Base-by-base conservation (phyloP, 1,140 invertebrate species). In the Lysiphlebus fabarum region DNA sequence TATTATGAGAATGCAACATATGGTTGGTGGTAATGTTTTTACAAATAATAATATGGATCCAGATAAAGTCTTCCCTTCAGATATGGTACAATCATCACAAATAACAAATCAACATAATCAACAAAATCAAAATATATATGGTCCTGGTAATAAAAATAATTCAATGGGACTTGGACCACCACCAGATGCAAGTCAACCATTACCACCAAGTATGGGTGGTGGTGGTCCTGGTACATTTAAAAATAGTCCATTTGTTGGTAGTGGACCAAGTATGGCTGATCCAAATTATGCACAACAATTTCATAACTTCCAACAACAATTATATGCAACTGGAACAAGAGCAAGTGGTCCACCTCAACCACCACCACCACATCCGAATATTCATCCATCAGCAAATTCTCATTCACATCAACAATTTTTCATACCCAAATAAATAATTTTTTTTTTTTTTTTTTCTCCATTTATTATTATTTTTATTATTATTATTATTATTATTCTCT, bases 201-300 rank as follows among this genome's bases (percentile, higher is more conserved):
- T 91, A 56, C 89, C 90, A 11, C 89, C 90, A 3, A 90, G 88
- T 14, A 90, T 91, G 87, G 88, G 87, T 14, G 87, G 88, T 43
- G 78, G 80, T 41, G 81, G 80, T 36, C 17, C 17, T 26, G 85
- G 84, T 64, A 88, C 85, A 62, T 91, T 90, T 75, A 92, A 92
- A 71, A 88, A 86, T 64, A 87, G 88, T 43, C 82, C 88, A 5
- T 93, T 92, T 70, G 87, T 92, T 47, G 89, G 90, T 67, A 86
- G 90, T 53, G 89, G 90, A 10, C 90, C 90, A 4, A 90, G 87
- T 11, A 92, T 91, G 55, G 85, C 87, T 48, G 92, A 95, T 82
- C 90, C 93, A 10, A 93, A 92, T 73, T 95, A 95, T 81, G 92
- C 92, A 68, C 91, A 93, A 73, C 92, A 95, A 82, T 95, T 93